These are phyloP conservation scores for Pelecanus crispus DNA, from an alignment of 2,113 vertebrate genomes.

Conservation along the genomic window DNA sequence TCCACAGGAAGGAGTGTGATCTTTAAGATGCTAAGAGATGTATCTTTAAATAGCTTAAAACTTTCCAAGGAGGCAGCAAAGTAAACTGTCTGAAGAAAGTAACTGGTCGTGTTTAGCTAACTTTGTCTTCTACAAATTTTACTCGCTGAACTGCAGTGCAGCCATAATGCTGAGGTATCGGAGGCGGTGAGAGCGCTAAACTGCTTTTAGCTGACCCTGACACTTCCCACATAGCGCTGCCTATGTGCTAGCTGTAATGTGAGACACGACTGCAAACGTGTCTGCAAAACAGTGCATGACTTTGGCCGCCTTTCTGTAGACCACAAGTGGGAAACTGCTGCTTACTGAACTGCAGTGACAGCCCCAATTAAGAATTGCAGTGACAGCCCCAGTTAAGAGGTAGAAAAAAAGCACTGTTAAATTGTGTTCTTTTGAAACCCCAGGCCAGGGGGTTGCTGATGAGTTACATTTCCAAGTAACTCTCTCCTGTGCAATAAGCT, in stretches of 20 bases:
- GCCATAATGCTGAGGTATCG: background rate
- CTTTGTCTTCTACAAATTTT: background rate
- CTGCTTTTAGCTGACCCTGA: slow-evolving; percentile 9
- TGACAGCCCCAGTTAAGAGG: background rate
- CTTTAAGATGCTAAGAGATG: background rate
- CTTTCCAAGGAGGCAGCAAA: background rate
- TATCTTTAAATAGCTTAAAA: background rate
- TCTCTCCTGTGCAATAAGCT: background rate
- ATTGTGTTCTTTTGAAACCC: background rate
- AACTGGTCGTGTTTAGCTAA: background rate
- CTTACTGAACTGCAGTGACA: background rate
- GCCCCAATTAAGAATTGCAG: background rate
- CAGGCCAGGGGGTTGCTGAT: background rate
- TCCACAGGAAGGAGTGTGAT: background rate
- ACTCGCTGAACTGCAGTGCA: background rate
- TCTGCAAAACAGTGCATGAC: background rate
- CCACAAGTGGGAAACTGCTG: background rate
- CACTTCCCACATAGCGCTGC: background rate
- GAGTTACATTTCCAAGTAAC: background rate
- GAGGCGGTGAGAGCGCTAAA: background rate
- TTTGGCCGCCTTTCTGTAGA: background rate
- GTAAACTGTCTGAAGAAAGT: background rate
- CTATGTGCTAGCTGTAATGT: background rate
- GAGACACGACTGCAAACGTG: background rate
- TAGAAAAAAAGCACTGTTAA: background rate